A percentile compares a stretch with the other conserved stretches of the same genome.
Conservation (phyloP, 2,888 invertebrate genomes). For the Lochmaea crataegi region DNA sequence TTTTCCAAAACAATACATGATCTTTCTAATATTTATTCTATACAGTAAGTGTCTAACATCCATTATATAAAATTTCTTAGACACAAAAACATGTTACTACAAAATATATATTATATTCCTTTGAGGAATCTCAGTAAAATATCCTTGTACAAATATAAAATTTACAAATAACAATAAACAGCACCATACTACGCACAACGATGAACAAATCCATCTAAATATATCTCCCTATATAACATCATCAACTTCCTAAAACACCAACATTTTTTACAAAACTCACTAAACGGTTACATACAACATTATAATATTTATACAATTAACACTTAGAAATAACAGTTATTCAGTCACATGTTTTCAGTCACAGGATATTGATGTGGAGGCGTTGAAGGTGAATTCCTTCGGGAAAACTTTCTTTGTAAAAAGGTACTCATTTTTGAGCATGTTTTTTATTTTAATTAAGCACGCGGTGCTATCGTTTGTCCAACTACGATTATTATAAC, state of each 20-base stretch:
- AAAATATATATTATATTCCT: constrained; percentile 55
- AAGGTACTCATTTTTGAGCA: constrained; percentile 4
- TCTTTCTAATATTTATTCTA: not conserved
- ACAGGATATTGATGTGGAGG: constrained; percentile 14
- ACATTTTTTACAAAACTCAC: constrained; percentile 51
- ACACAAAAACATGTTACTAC: constrained; percentile 40
- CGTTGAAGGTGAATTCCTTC: not conserved
- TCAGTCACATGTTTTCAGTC: constrained; percentile 43
- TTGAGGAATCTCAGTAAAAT: constrained; percentile 47
- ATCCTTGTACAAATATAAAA: constrained; percentile 59
- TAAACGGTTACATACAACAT: constrained; percentile 47
- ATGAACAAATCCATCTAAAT: constrained; percentile 33
- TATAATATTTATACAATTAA: constrained; percentile 44
- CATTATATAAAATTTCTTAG: constrained; percentile 11
- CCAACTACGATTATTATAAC: constrained; percentile 85
- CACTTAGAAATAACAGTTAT: constrained; percentile 37
- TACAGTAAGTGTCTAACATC: not conserved
- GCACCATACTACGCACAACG: constrained; percentile 52
- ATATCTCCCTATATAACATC: not conserved
- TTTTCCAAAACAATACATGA: not conserved
- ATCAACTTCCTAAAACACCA: constrained; percentile 32
- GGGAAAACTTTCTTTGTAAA: not conserved
- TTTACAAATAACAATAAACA: constrained; percentile 56
- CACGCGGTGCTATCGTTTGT: constrained; percentile 72
- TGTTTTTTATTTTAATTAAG: constrained; percentile 11